phyloP scores from a whole-genome alignment of 2,113 vertebrate species.

The Ailuropoda melanoleuca region DNA sequence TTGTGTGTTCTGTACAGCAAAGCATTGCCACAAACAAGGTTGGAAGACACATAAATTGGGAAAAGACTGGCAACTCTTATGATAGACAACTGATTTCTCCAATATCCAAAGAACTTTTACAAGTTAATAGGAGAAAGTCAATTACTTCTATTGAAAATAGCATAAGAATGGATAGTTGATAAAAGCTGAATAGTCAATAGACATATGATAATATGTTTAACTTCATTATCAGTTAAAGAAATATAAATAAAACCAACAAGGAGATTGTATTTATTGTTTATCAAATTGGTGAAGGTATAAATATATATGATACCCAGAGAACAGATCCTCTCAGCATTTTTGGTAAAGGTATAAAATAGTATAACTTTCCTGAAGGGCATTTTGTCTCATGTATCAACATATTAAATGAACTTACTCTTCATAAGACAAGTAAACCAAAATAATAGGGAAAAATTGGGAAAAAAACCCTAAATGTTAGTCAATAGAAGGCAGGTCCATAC shows the following conservation, averaged over 20 bases:
- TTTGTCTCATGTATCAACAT: neutral
- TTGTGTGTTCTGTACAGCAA: neutral
- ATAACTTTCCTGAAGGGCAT: neutral
- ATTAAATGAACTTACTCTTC: neutral
- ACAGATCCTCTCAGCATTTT: neutral
- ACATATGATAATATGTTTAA: conserved; percentile 11
- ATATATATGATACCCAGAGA: neutral
- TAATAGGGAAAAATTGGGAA: neutral
- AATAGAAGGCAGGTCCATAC: neutral
- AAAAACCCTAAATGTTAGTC: neutral
- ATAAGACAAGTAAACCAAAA: conserved; percentile 24
- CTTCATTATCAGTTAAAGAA: neutral
- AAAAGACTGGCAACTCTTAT: neutral
- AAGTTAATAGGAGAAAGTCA: neutral
- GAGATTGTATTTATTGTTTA: neutral
- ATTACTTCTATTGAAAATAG: neutral
- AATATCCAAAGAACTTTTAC: neutral
- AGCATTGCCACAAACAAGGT: neutral
- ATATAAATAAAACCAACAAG: neutral
- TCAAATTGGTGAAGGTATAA: neutral
- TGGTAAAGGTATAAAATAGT: neutral
- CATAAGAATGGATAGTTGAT: neutral
- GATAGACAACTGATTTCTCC: neutral
- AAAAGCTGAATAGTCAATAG: neutral
- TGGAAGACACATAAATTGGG: neutral